phyloP scores from a whole-genome alignment of 1,140 invertebrate species.

The Microplitis mediator region DNA sequence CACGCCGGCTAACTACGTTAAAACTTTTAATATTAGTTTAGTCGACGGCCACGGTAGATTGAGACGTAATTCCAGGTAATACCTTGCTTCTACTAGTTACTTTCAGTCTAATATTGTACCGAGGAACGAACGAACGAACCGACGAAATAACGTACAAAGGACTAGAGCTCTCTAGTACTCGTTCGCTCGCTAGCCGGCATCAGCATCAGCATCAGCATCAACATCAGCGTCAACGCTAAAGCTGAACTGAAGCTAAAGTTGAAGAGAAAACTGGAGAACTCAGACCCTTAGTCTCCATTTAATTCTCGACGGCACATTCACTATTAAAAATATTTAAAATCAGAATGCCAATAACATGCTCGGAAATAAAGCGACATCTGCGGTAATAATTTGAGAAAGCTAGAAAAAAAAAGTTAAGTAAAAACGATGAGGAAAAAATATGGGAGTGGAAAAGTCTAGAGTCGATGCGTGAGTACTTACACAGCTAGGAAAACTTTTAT shows the following conservation, averaged over 20 bases:
- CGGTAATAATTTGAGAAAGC: conserved; percentile 54
- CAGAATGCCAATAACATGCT: too few relatives aligned
- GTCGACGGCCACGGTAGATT: conserved; percentile 64
- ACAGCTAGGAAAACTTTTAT: conserved; percentile 62
- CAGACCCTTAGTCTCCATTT: conserved; percentile 57
- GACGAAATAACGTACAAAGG: background rate
- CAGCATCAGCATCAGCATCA: too few relatives aligned
- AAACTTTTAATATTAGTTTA: conserved; percentile 66
- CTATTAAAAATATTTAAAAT: too few relatives aligned
- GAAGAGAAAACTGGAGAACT: background rate
- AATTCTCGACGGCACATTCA: background rate
- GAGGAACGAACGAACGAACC: background rate
- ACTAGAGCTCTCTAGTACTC: conserved; percentile 16
- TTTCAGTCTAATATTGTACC: conserved; percentile 13
- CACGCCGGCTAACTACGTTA: conserved; percentile 58
- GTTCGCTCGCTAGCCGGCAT: too few relatives aligned
- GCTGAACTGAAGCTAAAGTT: too few relatives aligned
- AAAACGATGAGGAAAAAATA: conserved; percentile 7
- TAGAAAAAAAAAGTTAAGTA: conserved; percentile 6
- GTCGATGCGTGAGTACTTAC: conserved; percentile 20
- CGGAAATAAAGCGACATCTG: conserved; percentile 42
- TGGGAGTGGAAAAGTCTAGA: conserved; percentile 1
- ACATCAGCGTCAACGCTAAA: too few relatives aligned
- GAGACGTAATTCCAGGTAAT: conserved; percentile 65
- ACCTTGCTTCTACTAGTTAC: conserved; percentile 39